Percentiles rank a stretch among this genome's conserved stretches.
Conservation (phyloP, 2,797 vertebrate species). For the Buphagus erythrorhynchus region DNA sequence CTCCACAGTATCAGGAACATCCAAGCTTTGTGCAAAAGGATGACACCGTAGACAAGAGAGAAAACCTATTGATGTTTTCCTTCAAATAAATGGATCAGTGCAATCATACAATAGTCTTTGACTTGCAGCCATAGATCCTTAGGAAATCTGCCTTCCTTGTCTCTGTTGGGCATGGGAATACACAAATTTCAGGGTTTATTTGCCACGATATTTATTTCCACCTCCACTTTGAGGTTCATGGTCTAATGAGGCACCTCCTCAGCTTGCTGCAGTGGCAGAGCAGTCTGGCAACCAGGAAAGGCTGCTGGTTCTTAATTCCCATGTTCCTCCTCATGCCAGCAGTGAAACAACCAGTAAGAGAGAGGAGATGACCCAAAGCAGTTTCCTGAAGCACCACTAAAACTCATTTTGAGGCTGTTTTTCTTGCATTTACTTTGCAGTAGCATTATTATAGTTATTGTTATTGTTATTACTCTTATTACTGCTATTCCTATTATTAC, state of each 20-base stretch:
- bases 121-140: not conserved
- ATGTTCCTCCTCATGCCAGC: not conserved
- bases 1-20: not conserved
- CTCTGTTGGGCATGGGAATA: not conserved
- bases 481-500: not conserved
- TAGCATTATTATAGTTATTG: not conserved
- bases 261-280: not conserved
- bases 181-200: not conserved
- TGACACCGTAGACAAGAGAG: not conserved
- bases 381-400: not conserved
- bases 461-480: not conserved
- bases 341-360: not conserved
- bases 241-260: not conserved
- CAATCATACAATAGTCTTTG: not conserved
- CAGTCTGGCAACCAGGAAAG: not conserved
- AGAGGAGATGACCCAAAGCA: not conserved
- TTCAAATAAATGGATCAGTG: not conserved
- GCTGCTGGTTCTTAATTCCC: not conserved
- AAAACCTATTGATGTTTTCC: not conserved
- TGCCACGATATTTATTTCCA: not conserved
- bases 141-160: not conserved
- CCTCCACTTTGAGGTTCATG: not conserved
- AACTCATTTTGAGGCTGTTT: not conserved
- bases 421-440: not conserved
- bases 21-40: not conserved